Evolutionary conservation across 2,888 invertebrate genomes (phyloP).

Genomic region (Dugesia japonica): DNA sequence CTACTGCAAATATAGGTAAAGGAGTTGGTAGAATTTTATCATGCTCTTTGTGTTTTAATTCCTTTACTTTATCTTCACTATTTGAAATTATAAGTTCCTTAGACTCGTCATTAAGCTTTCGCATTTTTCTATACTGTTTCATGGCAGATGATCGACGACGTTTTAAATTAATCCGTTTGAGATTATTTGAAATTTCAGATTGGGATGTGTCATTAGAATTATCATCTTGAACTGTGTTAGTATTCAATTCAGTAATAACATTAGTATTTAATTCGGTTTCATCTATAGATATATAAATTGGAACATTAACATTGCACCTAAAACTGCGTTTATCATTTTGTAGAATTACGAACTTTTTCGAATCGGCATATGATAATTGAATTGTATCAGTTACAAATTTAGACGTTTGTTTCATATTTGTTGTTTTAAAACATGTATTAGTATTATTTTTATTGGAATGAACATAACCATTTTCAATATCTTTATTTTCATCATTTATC

Average conservation of each 20-base stretch:
- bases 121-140: not conserved
- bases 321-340: not conserved
- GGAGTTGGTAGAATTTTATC: not conserved
- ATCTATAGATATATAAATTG: not conserved
- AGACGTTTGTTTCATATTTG: not conserved
- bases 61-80: not conserved
- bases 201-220: not conserved
- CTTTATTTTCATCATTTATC: not conserved
- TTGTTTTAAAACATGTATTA: not conserved
- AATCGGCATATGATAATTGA: conserved; percentile 23
- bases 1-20: not conserved
- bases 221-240: not conserved
- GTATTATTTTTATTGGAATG: not conserved
- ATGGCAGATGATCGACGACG: not conserved
- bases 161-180: not conserved
- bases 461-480: not conserved
- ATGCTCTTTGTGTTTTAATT: not conserved
- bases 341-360: not conserved
- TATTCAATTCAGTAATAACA: not conserved
- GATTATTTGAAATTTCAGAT: not conserved
- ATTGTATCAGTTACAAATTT: not conserved
- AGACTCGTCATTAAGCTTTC: not conserved
- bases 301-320: conserved; percentile 21
- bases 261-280: not conserved
- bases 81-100: not conserved